These are phyloP conservation scores for Acronicta psi DNA, from an alignment of 2,888 invertebrate species.

Conservation along the genomic window DNA sequence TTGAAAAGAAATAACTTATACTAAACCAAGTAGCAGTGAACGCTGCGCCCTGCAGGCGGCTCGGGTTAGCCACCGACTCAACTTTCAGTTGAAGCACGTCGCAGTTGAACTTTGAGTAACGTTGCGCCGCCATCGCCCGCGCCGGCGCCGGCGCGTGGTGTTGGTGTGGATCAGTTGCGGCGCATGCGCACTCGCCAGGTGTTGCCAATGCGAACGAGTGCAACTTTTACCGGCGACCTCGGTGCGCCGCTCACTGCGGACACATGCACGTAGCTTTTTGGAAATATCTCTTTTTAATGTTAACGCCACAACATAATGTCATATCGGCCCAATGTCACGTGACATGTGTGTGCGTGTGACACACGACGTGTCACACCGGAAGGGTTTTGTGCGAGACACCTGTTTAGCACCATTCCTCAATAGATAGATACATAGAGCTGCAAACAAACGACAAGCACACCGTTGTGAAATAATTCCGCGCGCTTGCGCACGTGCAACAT, in stretches of 20 bases:
- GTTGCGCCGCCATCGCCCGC: too few species aligned
- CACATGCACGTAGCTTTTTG: constrained; percentile 13
- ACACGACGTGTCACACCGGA: too few species aligned
- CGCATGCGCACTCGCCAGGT: not conserved
- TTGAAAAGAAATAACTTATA: too few species aligned
- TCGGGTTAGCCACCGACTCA: not conserved
- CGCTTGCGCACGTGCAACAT: not conserved
- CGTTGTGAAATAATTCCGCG: not conserved
- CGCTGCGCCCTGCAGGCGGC: too few species aligned
- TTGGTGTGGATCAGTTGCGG: not conserved
- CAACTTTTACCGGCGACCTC: constrained; percentile 56
- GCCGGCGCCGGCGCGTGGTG: not conserved
- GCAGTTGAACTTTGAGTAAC: not conserved
- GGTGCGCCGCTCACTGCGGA: constrained; percentile 24
- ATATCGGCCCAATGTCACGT: too few species aligned
- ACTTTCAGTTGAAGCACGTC: not conserved
- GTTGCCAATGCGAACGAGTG: constrained; percentile 54
- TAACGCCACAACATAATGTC: not conserved
- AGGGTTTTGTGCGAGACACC: too few species aligned
- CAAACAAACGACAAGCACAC: too few species aligned
- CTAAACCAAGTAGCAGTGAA: too few species aligned
- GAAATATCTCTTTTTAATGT: constrained; percentile 18
- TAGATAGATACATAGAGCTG: too few species aligned
- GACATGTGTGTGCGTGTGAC: not conserved
- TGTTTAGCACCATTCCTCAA: too few species aligned